Conservation (phyloP, 2,888 invertebrate species). For the Uropetala carovei region DNA sequence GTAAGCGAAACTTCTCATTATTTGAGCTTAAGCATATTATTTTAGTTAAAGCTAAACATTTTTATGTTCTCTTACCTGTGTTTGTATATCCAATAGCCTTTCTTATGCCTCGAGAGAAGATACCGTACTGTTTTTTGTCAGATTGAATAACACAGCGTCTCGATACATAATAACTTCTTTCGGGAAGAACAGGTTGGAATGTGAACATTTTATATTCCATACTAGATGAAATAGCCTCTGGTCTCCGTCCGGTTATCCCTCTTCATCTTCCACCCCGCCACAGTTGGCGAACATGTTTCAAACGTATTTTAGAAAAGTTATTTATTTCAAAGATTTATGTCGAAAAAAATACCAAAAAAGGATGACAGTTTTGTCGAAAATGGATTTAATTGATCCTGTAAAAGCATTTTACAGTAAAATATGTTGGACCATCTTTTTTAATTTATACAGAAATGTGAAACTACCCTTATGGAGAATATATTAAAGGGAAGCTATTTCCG, state of each 20-base stretch:
- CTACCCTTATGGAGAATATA: constrained; percentile 45
- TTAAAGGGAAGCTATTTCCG: constrained; percentile 46
- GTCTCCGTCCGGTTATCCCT: constrained; percentile 25
- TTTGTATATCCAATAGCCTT: too few species aligned
- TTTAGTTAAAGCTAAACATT: too few species aligned
- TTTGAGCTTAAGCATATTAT: too few species aligned
- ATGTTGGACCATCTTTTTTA: constrained; percentile 44
- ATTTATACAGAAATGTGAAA: constrained; percentile 59
- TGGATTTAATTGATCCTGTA: constrained; percentile 60
- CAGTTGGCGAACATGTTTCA: constrained; percentile 18
- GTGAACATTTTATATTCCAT: constrained; percentile 24
- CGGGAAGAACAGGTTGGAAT: background rate
- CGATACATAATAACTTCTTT: constrained; percentile 24
- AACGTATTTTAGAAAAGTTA: constrained; percentile 34
- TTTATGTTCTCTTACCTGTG: too few species aligned
- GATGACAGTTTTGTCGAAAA: constrained; percentile 53
- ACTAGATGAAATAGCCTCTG: background rate
- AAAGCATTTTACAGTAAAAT: constrained; percentile 47
- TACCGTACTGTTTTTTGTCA: background rate
- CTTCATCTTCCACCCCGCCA: background rate
- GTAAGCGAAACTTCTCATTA: too few species aligned
- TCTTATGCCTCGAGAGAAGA: too few species aligned
- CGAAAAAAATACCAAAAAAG: constrained; percentile 46
- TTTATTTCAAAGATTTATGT: constrained; percentile 59
- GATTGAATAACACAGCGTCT: constrained; percentile 14